Base-by-base conservation (phyloP, 1,140 invertebrate species). In the Drosophila asahinai region DNA sequence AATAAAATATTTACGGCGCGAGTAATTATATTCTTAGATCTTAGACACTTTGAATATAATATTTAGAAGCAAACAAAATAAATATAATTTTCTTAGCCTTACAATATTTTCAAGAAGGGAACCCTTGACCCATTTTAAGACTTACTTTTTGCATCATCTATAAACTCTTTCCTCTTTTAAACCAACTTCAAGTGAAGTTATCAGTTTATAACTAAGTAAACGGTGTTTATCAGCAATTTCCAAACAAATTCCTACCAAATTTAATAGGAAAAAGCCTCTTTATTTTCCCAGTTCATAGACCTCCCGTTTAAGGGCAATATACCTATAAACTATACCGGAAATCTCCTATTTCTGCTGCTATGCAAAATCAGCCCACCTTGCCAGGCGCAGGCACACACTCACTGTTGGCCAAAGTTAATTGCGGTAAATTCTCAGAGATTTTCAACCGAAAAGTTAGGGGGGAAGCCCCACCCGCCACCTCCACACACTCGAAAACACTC, bases 341-440 rank as follows among this genome's bases (percentile, higher is more conserved):
- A n/a, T 38, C 2, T 36, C 5, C 14, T 0, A 36, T 54, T 36
- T 14, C 19, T 40, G 17, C 15, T 40, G 9, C 45, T 47, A 40
- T 15, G 19, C 95, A 36, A 36, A 36, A 33, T 27, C 22, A 33
- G 17, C 7, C 51, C 43, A 51, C 30, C 27, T 27, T 15, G 36
- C 22, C 22, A 17, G 19, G 27, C 30, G 2, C 19, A 45, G 0
- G 14, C 25, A 58, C 52, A 38, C 25, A 65, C 52, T 22, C 51
- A 49, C 25, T 38, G 33, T 57, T 60, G 55, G 36, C 36, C 22
- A 22, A 43, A 62, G 49, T 62, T 55, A 68, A 61, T 68, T 68
- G 74, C 62, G n/a, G 52, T 47, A 60, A 36, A 43, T n/a, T 51
- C 30, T 25, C 45, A 72, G 54, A 38, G n/a, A 51, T 52, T 61